Percentiles rank a stretch among this genome's conserved stretches.
Evolutionary conservation across 37 sponge, comb jelly and placozoan genomes (phyloP).

Genomic region (Corticium candelabrum): DNA sequence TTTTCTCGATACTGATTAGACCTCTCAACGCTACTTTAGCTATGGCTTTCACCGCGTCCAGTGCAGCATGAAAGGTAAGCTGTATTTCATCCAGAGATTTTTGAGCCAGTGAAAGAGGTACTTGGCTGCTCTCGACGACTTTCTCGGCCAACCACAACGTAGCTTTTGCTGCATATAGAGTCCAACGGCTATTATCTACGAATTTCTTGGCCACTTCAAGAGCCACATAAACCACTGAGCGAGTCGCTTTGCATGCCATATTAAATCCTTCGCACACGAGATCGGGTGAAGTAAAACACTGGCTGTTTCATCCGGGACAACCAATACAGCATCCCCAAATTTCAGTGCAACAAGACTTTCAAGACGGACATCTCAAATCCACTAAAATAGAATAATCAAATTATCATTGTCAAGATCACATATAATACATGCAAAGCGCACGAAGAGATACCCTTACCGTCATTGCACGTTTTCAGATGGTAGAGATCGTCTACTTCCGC

Average conservation of each 20-base stretch:
- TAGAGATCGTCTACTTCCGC: too few species aligned
- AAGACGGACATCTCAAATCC: background rate
- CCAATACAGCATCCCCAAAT: background rate
- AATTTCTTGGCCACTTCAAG: background rate
- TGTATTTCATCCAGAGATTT: too few species aligned
- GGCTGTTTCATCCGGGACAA: background rate
- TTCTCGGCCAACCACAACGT: background rate
- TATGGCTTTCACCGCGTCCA: background rate
- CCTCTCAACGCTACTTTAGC: background rate
- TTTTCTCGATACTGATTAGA: background rate
- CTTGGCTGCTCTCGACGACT: background rate
- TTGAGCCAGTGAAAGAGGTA: too few species aligned
- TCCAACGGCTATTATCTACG: background rate
- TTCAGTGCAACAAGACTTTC: background rate
- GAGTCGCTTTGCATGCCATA: background rate
- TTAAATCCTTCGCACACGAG: background rate
- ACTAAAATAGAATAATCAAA: background rate
- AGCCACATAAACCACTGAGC: background rate
- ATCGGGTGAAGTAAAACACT: background rate
- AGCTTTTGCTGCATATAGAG: background rate
- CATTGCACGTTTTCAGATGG: too few species aligned
- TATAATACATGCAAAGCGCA: too few species aligned
- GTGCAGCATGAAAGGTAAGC: too few species aligned
- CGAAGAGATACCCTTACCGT: too few species aligned
- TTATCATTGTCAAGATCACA: too few species aligned